Percentiles rank a stretch among this genome's conserved stretches.
phyloP scores from a whole-genome alignment of 2,797 vertebrate species.

The Phataginus tetradactyla region DNA sequence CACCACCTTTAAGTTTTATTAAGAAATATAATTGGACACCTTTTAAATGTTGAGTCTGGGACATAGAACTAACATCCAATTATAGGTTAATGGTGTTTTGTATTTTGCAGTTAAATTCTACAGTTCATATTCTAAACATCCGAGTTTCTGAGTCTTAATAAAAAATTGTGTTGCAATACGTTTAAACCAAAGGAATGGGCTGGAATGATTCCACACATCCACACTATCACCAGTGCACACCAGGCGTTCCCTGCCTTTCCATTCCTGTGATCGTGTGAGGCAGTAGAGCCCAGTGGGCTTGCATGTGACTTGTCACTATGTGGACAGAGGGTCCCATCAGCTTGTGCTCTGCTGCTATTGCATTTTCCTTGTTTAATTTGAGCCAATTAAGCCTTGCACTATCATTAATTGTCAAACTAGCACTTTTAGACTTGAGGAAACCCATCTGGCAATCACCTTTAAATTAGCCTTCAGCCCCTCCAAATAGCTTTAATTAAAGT shows the following conservation, averaged over 20 bases:
- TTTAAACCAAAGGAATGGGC: not conserved
- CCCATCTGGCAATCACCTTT: conserved; percentile 74
- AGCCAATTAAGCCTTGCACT: conserved; percentile 57
- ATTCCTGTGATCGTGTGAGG: not conserved
- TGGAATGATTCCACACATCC: not conserved
- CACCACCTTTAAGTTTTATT: not conserved
- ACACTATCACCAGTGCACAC: not conserved
- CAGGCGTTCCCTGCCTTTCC: not conserved
- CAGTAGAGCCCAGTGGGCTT: not conserved
- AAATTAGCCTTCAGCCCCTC: not conserved
- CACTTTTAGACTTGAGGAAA: conserved; percentile 67
- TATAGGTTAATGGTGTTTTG: not conserved
- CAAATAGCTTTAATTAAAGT: conserved; percentile 72
- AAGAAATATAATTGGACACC: not conserved
- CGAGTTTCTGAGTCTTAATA: not conserved
- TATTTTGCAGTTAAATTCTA: not conserved
- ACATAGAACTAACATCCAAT: not conserved
- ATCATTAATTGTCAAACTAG: conserved; percentile 65
- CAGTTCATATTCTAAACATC: not conserved
- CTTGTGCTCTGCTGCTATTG: not conserved
- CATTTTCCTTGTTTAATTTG: conserved; percentile 57
- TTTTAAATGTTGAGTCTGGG: not conserved
- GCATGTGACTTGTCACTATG: not conserved
- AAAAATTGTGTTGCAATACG: not conserved
- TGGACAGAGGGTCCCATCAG: conserved; percentile 46